phyloP scores from a whole-genome alignment of 2,797 vertebrate genomes.

The Peromyscus aztecus region DNA sequence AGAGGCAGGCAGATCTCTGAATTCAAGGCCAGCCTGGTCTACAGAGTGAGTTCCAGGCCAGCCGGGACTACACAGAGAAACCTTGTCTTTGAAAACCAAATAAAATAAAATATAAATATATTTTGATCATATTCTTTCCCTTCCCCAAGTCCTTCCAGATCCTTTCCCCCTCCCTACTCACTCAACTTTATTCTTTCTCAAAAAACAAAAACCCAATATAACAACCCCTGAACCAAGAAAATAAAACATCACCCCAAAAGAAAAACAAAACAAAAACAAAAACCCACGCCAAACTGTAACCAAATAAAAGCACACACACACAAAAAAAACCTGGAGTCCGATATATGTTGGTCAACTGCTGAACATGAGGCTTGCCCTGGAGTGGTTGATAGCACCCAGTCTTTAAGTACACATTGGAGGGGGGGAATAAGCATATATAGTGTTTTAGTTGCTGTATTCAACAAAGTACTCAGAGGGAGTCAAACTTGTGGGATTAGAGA shows the following conservation, averaged over 20 bases:
- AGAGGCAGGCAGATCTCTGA: not conserved
- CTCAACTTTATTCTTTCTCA: not conserved
- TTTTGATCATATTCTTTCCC: not conserved
- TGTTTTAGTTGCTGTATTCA: constrained; percentile 12
- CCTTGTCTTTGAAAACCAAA: not conserved
- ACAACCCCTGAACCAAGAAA: not conserved
- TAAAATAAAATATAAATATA: not conserved
- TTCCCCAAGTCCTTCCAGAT: not conserved
- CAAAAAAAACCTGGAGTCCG: not conserved
- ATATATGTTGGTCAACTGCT: not conserved
- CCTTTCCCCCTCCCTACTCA: not conserved
- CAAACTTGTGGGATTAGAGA: not conserved
- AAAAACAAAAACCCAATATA: not conserved
- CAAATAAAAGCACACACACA: not conserved
- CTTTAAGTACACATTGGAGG: not conserved
- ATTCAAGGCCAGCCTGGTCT: not conserved
- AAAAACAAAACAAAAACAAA: not conserved
- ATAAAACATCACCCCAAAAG: not conserved
- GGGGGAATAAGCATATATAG: not conserved
- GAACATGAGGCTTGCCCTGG: no score
- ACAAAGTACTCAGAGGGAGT: constrained; percentile 4
- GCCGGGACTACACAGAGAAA: not conserved
- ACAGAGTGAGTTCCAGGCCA: not conserved
- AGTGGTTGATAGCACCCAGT: not conserved
- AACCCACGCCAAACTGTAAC: not conserved